Base-by-base conservation (phyloP, 2,113 vertebrate species). In the Setophaga coronata region DNA sequence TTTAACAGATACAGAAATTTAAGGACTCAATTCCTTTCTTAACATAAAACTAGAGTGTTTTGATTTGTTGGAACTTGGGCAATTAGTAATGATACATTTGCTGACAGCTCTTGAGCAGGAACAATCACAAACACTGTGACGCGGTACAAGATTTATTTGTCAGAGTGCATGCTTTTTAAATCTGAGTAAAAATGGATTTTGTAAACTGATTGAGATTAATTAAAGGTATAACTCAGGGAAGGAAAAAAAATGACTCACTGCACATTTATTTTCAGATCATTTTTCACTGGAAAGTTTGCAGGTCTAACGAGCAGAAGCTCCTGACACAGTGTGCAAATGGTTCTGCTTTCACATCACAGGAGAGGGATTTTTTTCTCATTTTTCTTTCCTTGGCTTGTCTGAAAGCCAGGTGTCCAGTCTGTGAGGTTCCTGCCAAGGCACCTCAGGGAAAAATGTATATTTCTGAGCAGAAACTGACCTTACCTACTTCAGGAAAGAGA, bases 151-250 rank as follows among this genome's bases (percentile, higher is more conserved):
- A 94, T 94, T 87, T 96, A 93, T 96, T 96, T 93, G 88, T 83
- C 90, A 80, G 92, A 83, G 85, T 62, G 33, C 54, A 54, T 71
- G 90, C 69, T 92, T 92, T 93, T 77, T 48, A 86, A 92, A 93
- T 94, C 92, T 40, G 71, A 93, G 79, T 83, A 86, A 93, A 95
- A 95, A 94, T 95, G 85, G 92, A 95, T 96, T 90, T 81, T 86
- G 71, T 94, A 90, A 94, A 78, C 85, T 92, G 96, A 93, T 90
- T 70, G 95, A 96, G 96, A 97, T 96, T 95, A 97, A 97, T 97
- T 96, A 97, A 95, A 93, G 90, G 56, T 77, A 56, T 90, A 95
- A 94, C 69, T 90, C 57, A 40, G 76, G 47, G 67, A 83, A 89
- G 76, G 76, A 40, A 87, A 91, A 91, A 90, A 90, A 92, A 95